phyloP scores from a whole-genome alignment of 2,113 vertebrate species.

The Hippotragus niger region DNA sequence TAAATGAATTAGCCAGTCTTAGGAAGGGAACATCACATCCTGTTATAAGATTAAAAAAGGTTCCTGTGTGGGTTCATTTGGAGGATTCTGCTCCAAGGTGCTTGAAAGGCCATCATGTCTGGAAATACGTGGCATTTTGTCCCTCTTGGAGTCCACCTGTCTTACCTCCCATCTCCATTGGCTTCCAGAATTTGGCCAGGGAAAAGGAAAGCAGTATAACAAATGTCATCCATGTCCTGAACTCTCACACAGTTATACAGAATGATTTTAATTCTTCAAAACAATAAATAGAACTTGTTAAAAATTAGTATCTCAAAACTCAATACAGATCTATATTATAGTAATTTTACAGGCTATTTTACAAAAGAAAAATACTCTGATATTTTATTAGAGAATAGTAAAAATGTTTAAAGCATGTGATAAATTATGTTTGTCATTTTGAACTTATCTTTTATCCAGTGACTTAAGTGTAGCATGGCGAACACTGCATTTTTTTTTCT shows the following conservation, averaged over 20 bases:
- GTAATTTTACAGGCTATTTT: not conserved
- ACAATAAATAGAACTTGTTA: not conserved
- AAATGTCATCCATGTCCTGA: not conserved
- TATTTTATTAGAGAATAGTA: not conserved
- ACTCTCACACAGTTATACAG: not conserved
- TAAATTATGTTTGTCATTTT: not conserved
- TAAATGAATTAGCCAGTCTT: not conserved
- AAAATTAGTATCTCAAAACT: not conserved
- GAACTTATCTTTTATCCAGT: not conserved
- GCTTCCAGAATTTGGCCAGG: not conserved
- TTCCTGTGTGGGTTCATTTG: not conserved
- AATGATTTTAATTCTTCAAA: not conserved
- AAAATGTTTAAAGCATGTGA: not conserved
- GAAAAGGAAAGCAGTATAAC: not conserved
- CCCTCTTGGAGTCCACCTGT: not conserved
- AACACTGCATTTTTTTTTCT: not conserved
- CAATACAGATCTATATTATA: not conserved
- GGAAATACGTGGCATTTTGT: not conserved
- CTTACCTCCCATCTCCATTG: not conserved
- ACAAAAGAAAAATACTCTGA: not conserved
- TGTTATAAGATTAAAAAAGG: not conserved
- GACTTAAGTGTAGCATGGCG: not conserved
- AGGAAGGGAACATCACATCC: not conserved
- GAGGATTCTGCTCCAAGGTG: not conserved
- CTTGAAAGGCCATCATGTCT: not conserved